A percentile compares a stretch with the other conserved stretches of the same genome.
Conservation (phyloP, 2,888 invertebrate species). For the Cephus pulcher region DNA sequence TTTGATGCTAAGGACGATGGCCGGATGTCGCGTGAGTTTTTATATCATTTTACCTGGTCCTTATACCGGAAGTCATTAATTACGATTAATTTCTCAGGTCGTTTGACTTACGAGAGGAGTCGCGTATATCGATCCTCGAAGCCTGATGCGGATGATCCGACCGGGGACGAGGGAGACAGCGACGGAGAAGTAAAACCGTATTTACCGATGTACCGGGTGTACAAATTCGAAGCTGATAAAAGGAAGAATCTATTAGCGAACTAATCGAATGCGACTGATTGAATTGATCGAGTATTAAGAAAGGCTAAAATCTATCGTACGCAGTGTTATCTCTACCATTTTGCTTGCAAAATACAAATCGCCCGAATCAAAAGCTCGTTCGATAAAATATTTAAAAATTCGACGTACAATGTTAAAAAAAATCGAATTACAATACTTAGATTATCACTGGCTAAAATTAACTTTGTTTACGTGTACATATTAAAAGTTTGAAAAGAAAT, state of each 20-base stretch:
- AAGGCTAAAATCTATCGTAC: too few species aligned
- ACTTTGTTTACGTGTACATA: neutral
- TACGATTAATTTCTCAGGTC: slow-evolving; percentile 27
- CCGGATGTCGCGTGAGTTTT: neutral
- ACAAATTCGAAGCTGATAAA: slow-evolving; percentile 37
- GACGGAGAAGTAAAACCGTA: slow-evolving; percentile 49
- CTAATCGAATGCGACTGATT: neutral
- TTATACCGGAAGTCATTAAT: neutral
- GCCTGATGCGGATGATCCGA: slow-evolving; percentile 56
- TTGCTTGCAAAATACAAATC: too few species aligned
- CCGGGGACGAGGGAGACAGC: slow-evolving; percentile 51
- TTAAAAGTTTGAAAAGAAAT: neutral
- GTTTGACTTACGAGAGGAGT: slow-evolving; percentile 47
- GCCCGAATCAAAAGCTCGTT: too few species aligned
- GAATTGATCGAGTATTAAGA: neutral
- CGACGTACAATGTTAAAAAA: too few species aligned
- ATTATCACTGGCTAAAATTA: neutral
- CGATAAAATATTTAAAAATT: too few species aligned
- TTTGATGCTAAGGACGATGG: neutral
- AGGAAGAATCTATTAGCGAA: neutral
- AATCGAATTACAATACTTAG: neutral
- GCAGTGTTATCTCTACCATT: too few species aligned
- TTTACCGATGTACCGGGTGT: slow-evolving; percentile 56
- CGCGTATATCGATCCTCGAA: slow-evolving; percentile 58
- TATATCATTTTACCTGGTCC: neutral